Conservation (phyloP, 2,888 invertebrate genomes). For the Sinelater perroti region DNA sequence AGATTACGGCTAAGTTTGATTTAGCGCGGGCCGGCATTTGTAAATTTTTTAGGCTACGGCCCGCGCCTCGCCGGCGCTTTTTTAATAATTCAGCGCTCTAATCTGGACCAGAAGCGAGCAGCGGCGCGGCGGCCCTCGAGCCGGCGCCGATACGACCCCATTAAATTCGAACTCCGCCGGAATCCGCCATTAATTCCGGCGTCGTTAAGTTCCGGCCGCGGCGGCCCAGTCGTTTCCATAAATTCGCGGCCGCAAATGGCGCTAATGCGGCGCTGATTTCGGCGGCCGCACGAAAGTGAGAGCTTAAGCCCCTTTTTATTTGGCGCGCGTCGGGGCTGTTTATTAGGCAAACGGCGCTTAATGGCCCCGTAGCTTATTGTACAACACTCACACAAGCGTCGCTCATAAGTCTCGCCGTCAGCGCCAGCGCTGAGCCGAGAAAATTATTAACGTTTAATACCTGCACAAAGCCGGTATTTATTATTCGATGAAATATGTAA, state of each 20-base stretch:
- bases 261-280: slow-evolving; percentile 10
- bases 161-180: neutral
- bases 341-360: slow-evolving; percentile 13
- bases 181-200: neutral
- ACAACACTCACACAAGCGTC: neutral
- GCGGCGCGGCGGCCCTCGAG: neutral
- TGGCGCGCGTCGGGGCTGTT: slow-evolving; percentile 13
- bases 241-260: slow-evolving; percentile 7
- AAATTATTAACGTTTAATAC: slow-evolving; percentile 3
- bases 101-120: slow-evolving; percentile 22
- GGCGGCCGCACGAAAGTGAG: slow-evolving; percentile 8
- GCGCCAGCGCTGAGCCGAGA: neutral
- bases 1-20: slow-evolving; percentile 36
- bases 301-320: slow-evolving; percentile 12
- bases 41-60: slow-evolving; percentile 34
- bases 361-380: slow-evolving; percentile 4
- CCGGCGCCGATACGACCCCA: neutral
- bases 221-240: slow-evolving; percentile 7
- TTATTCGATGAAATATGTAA: no score
- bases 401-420: neutral
- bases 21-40: slow-evolving; percentile 30
- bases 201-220: neutral
- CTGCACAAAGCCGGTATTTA: no score
- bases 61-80: slow-evolving; percentile 25
- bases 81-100: slow-evolving; percentile 34